phyloP scores from a whole-genome alignment of 2,797 vertebrate genomes.

The Philypnodon macrostomus region DNA sequence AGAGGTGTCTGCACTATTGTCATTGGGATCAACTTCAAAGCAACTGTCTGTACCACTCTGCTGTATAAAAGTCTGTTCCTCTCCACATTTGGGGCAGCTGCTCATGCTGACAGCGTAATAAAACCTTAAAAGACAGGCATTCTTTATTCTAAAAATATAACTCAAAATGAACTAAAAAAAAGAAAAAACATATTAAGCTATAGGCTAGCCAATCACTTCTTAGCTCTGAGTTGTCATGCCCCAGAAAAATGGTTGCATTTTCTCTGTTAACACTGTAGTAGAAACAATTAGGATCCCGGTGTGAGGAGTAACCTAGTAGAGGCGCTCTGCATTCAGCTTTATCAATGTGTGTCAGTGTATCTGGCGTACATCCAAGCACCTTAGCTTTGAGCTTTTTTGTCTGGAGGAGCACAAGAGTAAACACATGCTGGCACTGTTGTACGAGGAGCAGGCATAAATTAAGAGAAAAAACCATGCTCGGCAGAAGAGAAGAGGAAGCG shows the following conservation, averaged over 20 bases:
- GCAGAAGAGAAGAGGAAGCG: conserved; percentile 21
- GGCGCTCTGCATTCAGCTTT: conserved; percentile 26
- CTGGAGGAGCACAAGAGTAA: conserved; percentile 41
- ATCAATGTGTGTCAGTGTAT: conserved; percentile 53
- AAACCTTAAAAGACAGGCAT: too few relatives aligned
- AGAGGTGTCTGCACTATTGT: too few relatives aligned
- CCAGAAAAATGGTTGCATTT: neutral
- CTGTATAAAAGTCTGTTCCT: too few relatives aligned
- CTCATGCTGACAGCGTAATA: too few relatives aligned
- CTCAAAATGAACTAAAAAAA: too few relatives aligned
- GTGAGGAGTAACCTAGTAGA: conserved; percentile 10
- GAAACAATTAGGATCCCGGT: neutral
- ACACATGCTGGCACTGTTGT: conserved; percentile 33
- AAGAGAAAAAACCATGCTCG: conserved; percentile 30
- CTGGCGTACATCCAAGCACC: conserved; percentile 38
- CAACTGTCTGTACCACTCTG: too few relatives aligned
- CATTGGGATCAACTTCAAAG: too few relatives aligned
- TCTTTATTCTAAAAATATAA: too few relatives aligned
- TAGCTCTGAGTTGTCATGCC: neutral
- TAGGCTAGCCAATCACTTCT: conserved; percentile 3
- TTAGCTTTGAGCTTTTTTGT: conserved; percentile 40
- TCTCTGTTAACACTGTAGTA: neutral
- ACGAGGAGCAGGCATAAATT: conserved; percentile 23
- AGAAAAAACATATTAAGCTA: neutral
- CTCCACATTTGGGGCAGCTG: too few relatives aligned